Base-by-base conservation (phyloP, 1,140 invertebrate genomes). In the Lanistes nyassanus region DNA sequence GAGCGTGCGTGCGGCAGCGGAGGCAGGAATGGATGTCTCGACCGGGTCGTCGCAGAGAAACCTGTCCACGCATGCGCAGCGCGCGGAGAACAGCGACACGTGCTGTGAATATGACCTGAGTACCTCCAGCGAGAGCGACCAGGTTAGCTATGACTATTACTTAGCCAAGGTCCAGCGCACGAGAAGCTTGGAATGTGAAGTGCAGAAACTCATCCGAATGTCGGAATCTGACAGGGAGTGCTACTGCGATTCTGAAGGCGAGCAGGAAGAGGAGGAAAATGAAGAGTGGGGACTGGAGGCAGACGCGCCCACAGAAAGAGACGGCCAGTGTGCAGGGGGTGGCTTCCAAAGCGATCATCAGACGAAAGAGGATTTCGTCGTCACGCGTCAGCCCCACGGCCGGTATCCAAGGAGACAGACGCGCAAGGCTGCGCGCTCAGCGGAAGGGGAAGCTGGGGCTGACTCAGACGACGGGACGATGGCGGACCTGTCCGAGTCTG, bases 61-160 rank as follows among this genome's bases (percentile, higher is more conserved):
- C 51, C 55, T 37, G 29, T 47, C 68, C 2, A 34, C 36, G 47
- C 36, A 16, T n/a, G 39, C 39, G 42, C 23, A 34, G 56, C 36
- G 69, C 13, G 69, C 69, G 26, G 80, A 82, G 65, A 80, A 75
- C 68, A 77, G 77, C 53, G 84, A 86, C 55, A 84, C 81, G 16
- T 76, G 79, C 34, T 83, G 74, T 51, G 84, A 84, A 65, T 85
- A 81, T 67, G 84, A 85, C 74, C 74, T 85, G 60, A 83, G 83
- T 72, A 81, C 84, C 9, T 85, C 84, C 58, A 79, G 78, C 75
- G 84, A 82, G 73, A 80, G 82, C 74, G 81, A 83, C 34, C 74
- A 80, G 31, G 65, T 76, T 13, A 80, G 68, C 60, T 86, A 86
- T 68, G 80, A 81, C 23, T 74, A 80, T 19, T 82, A 81, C 66